Base-by-base conservation (phyloP, 2,113 vertebrate genomes). In the Catharus minimus region DNA sequence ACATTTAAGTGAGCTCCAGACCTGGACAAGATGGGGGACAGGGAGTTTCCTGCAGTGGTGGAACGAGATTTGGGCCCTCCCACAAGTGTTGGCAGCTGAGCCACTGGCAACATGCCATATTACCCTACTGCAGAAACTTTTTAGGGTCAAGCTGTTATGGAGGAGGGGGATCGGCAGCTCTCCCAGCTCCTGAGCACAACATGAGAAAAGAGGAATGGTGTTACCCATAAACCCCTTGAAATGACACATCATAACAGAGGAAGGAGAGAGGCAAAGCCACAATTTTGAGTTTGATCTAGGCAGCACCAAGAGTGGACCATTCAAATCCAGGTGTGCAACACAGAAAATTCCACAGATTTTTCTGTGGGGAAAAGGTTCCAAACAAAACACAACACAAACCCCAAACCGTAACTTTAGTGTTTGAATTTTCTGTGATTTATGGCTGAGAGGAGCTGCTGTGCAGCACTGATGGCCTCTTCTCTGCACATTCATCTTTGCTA, bases 1-100 rank as follows among this genome's bases (percentile, higher is more conserved):
- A 21, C 9, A 46, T 53, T 73, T 77, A 77, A 81, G 32, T 57
- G 21, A 57, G 49, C 24, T 69, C 28, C 32, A 83, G 43, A 66
- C 12, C 23, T 46, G 39, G 15, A 38, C 20, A 78, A 71, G 82
- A 28, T 5, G 9, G 0, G 5, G 7, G 2, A 11, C 0, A 0
- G 19, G 10, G 7, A 75, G 5, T 2, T 44, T 84, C 11, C 27
- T 84, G 27, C 47, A 50, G 43, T 52, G n/a, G 8, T 57, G 38
- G 23, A 77, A 80, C 0, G 0, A 84, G 53, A 61, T 30, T 13
- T 9, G 5, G 33, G 27, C 38, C 76, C 64, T 69, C 26, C 23
- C 28, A n/a, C 22, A 0, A 5, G 14, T 50, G 39, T 36, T 79
- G 52, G 47, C 53, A 85, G 43, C 32, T 56, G 23, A 61, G 21